Evolutionary conservation across 2,113 vertebrate species (phyloP), one percentile per base, ranked within the genome.

Genomic region (Mellivora capensis): DNA sequence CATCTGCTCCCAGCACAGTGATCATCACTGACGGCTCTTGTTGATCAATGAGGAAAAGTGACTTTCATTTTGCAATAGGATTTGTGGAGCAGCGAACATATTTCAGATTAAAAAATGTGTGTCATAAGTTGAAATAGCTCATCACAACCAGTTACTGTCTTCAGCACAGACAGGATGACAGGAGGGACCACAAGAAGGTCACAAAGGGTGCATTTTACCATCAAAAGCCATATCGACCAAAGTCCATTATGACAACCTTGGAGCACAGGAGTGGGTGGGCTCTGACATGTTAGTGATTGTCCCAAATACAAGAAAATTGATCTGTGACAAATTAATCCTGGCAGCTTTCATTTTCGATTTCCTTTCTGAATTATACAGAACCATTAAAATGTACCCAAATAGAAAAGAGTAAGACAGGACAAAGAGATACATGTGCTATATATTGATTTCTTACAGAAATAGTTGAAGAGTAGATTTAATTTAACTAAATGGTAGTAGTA

Each of bases 301-400:
- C 95, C 79, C 44, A 9, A 76, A 76, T 44, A 87, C 64, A 42
- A 61, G 92, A 54, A 95, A 97, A 97, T 83, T 92, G 97, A 97
- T 93, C 87, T 20, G 37, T 89, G 95, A 96, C 94, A 97, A 96
- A 96, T 91, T 67, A 89, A 95, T 96, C 93, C 69, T 97, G 96
- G 93, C 96, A 96, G 96, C 80, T 96, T 96, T 96, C 97, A 67
- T 97, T 97, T 97, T 97, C 31, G 17, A 98, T 98, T 98, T 98
- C 97, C 97, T 94, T n/a, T 96, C 85, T 94, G 96, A 93, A 97
- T 98, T 95, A 96, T 67, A 96, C 12, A 37, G 95, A 89, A 74
- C 77, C 93, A 96, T 82, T 89, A 79, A 94, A 97, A 67, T 62
- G 49, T 37, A 64, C 81, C 95, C 61, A 95, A 82, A 88, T 61